These are phyloP conservation scores for Philopedon plagiatum DNA, from an alignment of 2,888 invertebrate species.

Conservation along the genomic window DNA sequence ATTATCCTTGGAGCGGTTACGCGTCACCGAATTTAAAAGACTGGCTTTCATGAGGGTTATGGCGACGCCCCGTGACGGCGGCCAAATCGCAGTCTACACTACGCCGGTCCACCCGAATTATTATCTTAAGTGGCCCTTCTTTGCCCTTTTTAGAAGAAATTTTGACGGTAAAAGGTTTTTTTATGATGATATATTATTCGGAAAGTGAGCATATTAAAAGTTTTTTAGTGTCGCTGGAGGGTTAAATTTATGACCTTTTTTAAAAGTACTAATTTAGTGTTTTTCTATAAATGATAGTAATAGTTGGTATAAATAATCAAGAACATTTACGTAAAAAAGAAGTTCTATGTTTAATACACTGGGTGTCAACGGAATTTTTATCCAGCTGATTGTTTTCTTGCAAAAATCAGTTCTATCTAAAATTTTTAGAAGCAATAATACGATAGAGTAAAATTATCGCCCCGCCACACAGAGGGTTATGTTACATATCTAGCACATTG, in stretches of 20 bases:
- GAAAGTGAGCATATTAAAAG: constrained; percentile 14
- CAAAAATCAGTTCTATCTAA: no score
- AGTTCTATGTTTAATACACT: no score
- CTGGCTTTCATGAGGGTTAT: constrained; percentile 41
- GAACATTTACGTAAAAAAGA: no score
- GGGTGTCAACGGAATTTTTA: no score
- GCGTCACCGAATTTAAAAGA: constrained; percentile 50
- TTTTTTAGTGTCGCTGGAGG: not conserved
- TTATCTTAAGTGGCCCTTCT: constrained; percentile 58
- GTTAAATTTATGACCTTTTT: not conserved
- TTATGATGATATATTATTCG: constrained; percentile 38
- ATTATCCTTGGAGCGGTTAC: constrained; percentile 41
- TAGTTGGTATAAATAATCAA: no score
- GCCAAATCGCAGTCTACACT: constrained; percentile 66
- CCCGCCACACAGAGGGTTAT: no score
- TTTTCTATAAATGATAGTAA: no score
- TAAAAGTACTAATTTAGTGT: not conserved
- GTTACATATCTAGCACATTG: no score
- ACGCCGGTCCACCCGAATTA: constrained; percentile 67
- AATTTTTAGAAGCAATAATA: no score
- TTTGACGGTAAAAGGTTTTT: constrained; percentile 30
- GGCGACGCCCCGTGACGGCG: constrained; percentile 67
- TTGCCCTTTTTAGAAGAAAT: constrained; percentile 37
- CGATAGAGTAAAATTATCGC: no score
- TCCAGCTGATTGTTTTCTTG: no score